Conservation (phyloP, 2,113 vertebrate species). For the Tyrannus savana region DNA sequence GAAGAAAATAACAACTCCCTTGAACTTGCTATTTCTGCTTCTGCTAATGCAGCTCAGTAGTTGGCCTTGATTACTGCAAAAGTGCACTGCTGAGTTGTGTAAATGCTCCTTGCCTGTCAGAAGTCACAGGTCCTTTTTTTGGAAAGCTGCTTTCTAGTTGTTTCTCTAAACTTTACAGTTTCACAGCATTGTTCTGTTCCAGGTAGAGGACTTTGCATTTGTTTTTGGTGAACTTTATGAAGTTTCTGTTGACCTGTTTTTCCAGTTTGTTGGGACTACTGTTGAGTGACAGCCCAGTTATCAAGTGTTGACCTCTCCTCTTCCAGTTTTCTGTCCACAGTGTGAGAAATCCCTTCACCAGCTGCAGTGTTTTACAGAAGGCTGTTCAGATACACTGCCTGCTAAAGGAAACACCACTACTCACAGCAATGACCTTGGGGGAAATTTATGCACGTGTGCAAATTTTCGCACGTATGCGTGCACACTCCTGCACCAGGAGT, state of each 20-base stretch:
- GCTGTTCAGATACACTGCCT: neutral
- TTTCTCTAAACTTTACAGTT: neutral
- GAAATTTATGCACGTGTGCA: neutral
- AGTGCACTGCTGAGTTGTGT: neutral
- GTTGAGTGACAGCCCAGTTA: neutral
- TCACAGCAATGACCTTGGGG: neutral
- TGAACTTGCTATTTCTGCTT: neutral
- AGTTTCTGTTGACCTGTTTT: neutral
- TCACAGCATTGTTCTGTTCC: neutral
- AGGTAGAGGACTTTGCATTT: neutral
- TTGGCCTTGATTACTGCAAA: neutral
- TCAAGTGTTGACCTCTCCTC: neutral
- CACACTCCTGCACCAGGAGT: neutral
- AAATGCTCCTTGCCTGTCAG: neutral
- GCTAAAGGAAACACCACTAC: neutral
- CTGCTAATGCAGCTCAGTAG: neutral
- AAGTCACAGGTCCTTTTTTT: neutral
- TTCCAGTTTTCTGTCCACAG: neutral
- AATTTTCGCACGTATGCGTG: rapidly evolving
- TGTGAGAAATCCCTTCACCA: neutral
- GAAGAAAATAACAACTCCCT: neutral
- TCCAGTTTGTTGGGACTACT: neutral
- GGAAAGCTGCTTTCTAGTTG: neutral
- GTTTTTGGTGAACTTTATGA: neutral
- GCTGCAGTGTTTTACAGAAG: neutral